phyloP scores from a whole-genome alignment of 2,113 vertebrate species.

The Nyctereutes procyonoides region DNA sequence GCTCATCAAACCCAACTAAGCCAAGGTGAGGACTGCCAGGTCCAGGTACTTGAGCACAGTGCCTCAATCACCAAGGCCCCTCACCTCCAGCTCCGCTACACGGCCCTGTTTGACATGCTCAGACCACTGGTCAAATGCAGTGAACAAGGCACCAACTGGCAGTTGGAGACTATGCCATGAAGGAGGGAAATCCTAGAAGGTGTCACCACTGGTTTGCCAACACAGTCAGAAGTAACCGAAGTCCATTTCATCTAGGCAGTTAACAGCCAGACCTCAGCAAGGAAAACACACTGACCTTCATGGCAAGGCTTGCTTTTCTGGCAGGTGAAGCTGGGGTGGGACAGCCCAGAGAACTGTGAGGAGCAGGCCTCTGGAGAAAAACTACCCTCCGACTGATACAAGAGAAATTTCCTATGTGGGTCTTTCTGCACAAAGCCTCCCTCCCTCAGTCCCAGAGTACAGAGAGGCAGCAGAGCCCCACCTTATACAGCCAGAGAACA shows the following conservation, averaged over 20 bases:
- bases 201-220: neutral
- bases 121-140: neutral
- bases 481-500: neutral
- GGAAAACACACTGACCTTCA: fast-evolving
- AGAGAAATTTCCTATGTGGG: neutral
- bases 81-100: neutral
- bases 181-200: neutral
- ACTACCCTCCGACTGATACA: neutral
- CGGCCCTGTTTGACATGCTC: no score
- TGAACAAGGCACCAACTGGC: neutral
- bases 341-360: neutral
- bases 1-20: neutral
- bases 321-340: neutral
- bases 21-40: neutral
- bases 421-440: neutral
- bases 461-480: neutral
- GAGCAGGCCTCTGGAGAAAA: neutral
- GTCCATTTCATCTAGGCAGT: no score
- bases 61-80: neutral
- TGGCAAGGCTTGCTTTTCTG: neutral
- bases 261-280: neutral
- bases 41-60: fast-evolving
- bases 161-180: fast-evolving
- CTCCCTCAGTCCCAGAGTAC: neutral
- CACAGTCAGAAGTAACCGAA: neutral